A percentile compares a stretch with the other conserved stretches of the same genome.
These are phyloP conservation scores for Hydrophis major DNA, from an alignment of 2,797 vertebrate species.

Conservation along the genomic window DNA sequence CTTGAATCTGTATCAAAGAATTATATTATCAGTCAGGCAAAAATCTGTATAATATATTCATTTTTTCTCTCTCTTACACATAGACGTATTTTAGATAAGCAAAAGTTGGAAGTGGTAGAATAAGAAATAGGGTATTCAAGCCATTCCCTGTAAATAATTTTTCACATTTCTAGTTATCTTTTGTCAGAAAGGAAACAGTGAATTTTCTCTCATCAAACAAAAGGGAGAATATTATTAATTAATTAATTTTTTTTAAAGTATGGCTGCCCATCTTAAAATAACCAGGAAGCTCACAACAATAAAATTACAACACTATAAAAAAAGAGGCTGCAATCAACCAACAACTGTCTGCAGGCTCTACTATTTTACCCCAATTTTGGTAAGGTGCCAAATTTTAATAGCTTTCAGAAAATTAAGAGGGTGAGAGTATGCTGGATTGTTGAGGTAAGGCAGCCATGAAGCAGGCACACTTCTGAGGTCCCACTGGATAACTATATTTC, in stretches of 20 bases:
- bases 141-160: background rate
- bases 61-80: background rate
- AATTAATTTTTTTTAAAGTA: background rate
- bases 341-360: background rate
- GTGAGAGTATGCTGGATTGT: background rate
- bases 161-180: background rate
- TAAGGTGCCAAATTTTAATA: background rate
- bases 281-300: background rate
- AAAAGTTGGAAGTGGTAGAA: background rate
- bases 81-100: background rate
- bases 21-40: background rate
- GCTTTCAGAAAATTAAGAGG: background rate
- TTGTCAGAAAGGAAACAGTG: background rate
- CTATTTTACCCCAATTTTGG: background rate
- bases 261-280: background rate
- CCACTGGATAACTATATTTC: background rate
- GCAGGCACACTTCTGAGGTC: background rate
- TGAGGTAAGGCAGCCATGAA: background rate
- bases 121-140: background rate
- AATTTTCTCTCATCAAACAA: background rate
- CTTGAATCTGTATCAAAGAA: background rate
- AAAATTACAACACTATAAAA: background rate
- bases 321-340: background rate
- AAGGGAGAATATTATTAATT: background rate
- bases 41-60: background rate